Conservation (phyloP, 2,888 invertebrate species). For the Rhogogaster chlorosoma region DNA sequence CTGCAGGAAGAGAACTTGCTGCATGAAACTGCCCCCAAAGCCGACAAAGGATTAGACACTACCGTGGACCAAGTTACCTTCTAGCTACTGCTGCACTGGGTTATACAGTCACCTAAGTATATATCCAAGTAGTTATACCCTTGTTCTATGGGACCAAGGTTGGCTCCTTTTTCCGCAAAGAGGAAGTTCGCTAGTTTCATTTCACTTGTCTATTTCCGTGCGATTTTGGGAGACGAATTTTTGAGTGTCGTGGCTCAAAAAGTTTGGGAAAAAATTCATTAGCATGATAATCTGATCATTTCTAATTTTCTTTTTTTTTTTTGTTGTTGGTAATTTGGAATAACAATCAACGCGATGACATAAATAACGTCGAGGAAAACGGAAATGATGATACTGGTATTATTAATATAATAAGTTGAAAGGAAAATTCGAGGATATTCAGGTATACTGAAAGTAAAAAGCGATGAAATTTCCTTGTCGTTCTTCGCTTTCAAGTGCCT, state of each 20-base stretch:
- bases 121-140: background rate
- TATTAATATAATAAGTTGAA: background rate
- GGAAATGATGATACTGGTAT: background rate
- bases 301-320: too few relatives aligned
- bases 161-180: background rate
- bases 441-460: background rate
- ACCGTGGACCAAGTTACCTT: background rate
- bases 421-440: background rate
- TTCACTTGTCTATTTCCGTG: background rate
- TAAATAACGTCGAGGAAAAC: background rate
- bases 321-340: too few relatives aligned
- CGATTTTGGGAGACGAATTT: background rate
- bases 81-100: background rate
- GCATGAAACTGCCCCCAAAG: slow-evolving; percentile 26
- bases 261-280: too few relatives aligned
- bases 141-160: background rate
- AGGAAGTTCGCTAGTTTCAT: background rate
- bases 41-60: slow-evolving; percentile 27
- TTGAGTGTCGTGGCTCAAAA: too few relatives aligned
- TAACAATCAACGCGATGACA: background rate
- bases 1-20: slow-evolving; percentile 13
- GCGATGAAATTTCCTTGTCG: background rate
- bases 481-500: background rate
- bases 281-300: background rate
- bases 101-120: background rate